These are phyloP conservation scores for Bos indicus DNA, from an alignment of 2,113 vertebrate species.

Conservation along the genomic window DNA sequence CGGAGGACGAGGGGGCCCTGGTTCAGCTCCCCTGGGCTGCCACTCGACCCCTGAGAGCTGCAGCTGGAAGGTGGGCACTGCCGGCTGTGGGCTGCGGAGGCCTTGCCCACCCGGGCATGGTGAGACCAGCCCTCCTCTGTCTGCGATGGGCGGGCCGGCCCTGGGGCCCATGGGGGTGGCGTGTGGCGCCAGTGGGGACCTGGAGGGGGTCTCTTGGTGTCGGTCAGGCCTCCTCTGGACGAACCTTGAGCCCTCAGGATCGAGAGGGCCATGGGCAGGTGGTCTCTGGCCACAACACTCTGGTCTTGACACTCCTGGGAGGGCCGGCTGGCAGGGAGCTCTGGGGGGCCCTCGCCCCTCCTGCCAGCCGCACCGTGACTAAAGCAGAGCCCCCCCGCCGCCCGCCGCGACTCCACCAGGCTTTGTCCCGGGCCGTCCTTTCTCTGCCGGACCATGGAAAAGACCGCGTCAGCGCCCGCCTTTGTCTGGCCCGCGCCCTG, in stretches of 20 bases:
- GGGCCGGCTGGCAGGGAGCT: neutral
- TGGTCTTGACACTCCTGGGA: neutral
- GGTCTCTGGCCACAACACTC: neutral
- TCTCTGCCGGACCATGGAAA: constrained; percentile 54
- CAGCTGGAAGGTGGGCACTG: fast-evolving
- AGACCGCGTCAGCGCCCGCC: constrained; percentile 65
- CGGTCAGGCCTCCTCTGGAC: neutral
- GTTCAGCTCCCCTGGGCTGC: neutral
- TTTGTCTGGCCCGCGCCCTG: constrained; percentile 48
- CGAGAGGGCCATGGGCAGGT: fast-evolving
- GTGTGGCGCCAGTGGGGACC: neutral
- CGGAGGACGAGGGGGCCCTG: fast-evolving
- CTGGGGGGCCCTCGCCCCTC: neutral
- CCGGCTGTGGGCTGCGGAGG: neutral
- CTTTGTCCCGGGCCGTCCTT: constrained; percentile 56
- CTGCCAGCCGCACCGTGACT: neutral
- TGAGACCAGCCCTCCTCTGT: fast-evolving
- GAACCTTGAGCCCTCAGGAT: neutral
- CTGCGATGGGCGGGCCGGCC: fast-evolving
- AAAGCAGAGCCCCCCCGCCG: neutral
- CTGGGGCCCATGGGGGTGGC: neutral
- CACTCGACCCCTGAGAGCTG: neutral
- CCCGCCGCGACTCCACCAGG: neutral
- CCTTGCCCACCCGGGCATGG: neutral
- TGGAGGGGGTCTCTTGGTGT: neutral